Evolutionary conservation across 2,797 vertebrate species (phyloP), one percentile per base, ranked within the genome.

Genomic region (Buceros bicornis): DNA sequence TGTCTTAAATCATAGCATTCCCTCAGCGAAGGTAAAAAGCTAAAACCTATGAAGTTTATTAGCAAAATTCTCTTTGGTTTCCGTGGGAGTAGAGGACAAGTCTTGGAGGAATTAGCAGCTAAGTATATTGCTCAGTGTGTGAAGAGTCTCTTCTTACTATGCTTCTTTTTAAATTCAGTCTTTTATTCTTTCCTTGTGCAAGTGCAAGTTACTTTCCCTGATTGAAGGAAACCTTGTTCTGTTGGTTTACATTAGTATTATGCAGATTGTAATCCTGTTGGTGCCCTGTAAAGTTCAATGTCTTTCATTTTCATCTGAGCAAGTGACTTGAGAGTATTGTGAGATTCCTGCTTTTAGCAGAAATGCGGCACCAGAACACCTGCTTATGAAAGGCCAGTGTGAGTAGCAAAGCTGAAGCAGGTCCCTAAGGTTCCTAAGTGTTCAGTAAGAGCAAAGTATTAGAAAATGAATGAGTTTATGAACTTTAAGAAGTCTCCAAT

Each of bases 401-500:
- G 16, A 61, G 50, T 10, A 65, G 21, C 31, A 81, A 58, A 92
- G 54, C 61, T 90, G 83, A 82, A 1, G 16, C 37, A 84, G 47
- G 48, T 89, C 66, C 62, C 58, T 16, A 31, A 84, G 37, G 50
- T 65, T 79, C 13, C 4, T 29, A 84, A 84, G 16, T 5, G 19
- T 58, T 95, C 78, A 76, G 21, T 0, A 0, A 78, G 73, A 54
- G 29, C 19, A 87, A 62, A 87, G 26, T 33, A 82, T 57, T 43
- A 72, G 66, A 72, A 92, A 96, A 92, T 22, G 10, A 90, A 65
- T 3, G 5, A 66, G 43, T 0, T 85, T 33, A 93, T 93, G 89
- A 51, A 89, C 47, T 93, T 94, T 69, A 91, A 87, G 51, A 91
- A 54, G 70, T 92, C 89, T 93, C 93, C 51, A 62, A 70, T 89